phyloP scores from a whole-genome alignment of 2,888 invertebrate genomes.

The Cylindroiulus punctatus region DNA sequence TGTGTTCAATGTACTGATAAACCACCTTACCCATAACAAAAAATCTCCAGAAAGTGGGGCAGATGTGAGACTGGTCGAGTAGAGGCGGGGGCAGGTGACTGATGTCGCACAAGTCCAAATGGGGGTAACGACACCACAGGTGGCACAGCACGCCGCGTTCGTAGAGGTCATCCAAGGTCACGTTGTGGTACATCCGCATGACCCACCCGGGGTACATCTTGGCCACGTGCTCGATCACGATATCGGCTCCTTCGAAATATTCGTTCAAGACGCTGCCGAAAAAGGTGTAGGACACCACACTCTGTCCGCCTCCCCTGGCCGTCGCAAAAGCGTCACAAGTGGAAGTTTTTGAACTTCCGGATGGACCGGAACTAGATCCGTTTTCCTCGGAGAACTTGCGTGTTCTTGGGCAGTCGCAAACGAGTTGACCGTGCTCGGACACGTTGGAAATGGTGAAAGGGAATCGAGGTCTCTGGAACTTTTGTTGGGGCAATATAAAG shows the following conservation, averaged over 20 bases:
- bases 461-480: too few relatives aligned
- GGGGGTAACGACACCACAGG: slow-evolving; percentile 50
- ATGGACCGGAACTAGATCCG: too few relatives aligned
- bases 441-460: too few relatives aligned
- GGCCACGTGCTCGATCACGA: not conserved
- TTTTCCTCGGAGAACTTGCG: too few relatives aligned
- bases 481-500: too few relatives aligned
- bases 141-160: slow-evolving; percentile 24
- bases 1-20: not conserved
- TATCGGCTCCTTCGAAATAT: slow-evolving; percentile 51
- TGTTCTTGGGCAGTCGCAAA: not conserved
- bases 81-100: slow-evolving; percentile 49
- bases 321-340: slow-evolving; percentile 51
- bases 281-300: slow-evolving; percentile 49
- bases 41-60: slow-evolving; percentile 53
- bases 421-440: not conserved
- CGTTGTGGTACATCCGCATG: slow-evolving; percentile 53
- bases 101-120: slow-evolving; percentile 53
- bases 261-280: not conserved
- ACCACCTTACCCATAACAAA: slow-evolving; percentile 50
- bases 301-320: slow-evolving; percentile 44
- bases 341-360: too few relatives aligned
- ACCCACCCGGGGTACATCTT: slow-evolving; percentile 53
- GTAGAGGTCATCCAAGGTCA: slow-evolving; percentile 16
- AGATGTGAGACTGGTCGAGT: not conserved